Evolutionary conservation across 2,888 invertebrate species (phyloP).

Genomic region (Conchocele bisecta): DNA sequence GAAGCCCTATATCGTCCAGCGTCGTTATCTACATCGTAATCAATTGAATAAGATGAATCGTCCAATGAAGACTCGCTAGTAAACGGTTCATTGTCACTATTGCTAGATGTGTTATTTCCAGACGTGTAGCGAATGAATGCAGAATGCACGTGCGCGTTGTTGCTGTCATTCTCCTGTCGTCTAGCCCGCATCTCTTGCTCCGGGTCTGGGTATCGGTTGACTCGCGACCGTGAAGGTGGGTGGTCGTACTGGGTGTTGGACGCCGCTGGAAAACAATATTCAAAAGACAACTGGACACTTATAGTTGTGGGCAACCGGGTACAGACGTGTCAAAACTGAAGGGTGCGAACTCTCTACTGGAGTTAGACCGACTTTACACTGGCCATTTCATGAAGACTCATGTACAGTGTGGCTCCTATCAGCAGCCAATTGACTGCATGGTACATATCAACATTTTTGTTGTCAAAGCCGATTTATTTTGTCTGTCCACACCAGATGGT

Average conservation of each 20-base stretch:
- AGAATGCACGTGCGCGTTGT: conserved; percentile 44
- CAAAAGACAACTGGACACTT: too few relatives aligned
- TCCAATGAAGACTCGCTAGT: conserved; percentile 53
- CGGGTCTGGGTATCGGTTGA: conserved; percentile 54
- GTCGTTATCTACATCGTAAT: conserved; percentile 32
- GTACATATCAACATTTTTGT: too few relatives aligned
- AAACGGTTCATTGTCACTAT: conserved; percentile 41
- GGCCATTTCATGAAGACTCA: too few relatives aligned
- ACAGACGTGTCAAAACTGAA: too few relatives aligned
- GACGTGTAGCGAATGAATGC: conserved; percentile 48
- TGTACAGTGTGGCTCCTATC: too few relatives aligned
- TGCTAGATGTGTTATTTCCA: conserved; percentile 39
- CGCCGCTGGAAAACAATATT: conserved; percentile 33
- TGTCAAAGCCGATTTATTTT: too few relatives aligned
- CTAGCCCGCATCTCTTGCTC: conserved; percentile 21
- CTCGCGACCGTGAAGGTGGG: conserved; percentile 45
- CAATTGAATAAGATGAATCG: conserved; percentile 50
- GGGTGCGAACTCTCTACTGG: too few relatives aligned
- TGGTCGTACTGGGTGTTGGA: conserved; percentile 42
- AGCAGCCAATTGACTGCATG: too few relatives aligned
- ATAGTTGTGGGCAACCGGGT: too few relatives aligned
- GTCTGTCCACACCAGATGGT: too few relatives aligned
- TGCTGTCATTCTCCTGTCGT: conserved; percentile 18
- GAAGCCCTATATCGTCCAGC: conserved; percentile 29
- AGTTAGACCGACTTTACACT: too few relatives aligned